A percentile compares a stretch with the other conserved stretches of the same genome.
phyloP scores from a whole-genome alignment of 1,140 invertebrate species.

The Plutomurus gul region DNA sequence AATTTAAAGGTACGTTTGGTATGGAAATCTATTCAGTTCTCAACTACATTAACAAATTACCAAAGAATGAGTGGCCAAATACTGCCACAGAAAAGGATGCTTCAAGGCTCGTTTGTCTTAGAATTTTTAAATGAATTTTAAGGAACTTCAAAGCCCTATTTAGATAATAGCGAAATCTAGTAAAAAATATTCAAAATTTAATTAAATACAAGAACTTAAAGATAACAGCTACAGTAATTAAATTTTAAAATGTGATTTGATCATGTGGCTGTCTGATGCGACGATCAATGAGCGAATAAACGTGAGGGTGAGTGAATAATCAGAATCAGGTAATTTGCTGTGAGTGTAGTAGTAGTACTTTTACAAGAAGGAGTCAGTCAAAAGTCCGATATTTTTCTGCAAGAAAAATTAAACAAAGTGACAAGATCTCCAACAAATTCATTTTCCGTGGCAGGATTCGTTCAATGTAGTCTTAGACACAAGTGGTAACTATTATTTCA shows the following conservation, averaged over 20 bases:
- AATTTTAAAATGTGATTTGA: neutral
- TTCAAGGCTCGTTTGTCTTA: too few relatives aligned
- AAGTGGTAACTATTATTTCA: neutral
- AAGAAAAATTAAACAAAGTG: slow-evolving; percentile 20
- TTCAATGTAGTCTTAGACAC: neutral
- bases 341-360: neutral
- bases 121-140: too few relatives aligned
- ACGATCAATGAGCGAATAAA: neutral
- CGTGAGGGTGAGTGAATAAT: slow-evolving; percentile 10
- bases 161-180: too few relatives aligned
- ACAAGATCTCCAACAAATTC: neutral
- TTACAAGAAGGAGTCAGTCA: slow-evolving; percentile 29
- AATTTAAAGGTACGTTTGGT: too few relatives aligned
- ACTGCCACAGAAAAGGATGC: too few relatives aligned
- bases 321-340: neutral
- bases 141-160: too few relatives aligned
- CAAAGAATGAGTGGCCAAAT: too few relatives aligned
- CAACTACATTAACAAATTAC: too few relatives aligned
- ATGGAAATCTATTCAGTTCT: too few relatives aligned
- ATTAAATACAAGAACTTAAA: too few relatives aligned
- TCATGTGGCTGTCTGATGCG: neutral
- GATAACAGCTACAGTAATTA: neutral
- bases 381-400: slow-evolving; percentile 52
- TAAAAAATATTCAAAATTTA: too few relatives aligned
- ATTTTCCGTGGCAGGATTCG: neutral